phyloP scores from a whole-genome alignment of 2,113 vertebrate species.

The Callipepla squamata region DNA sequence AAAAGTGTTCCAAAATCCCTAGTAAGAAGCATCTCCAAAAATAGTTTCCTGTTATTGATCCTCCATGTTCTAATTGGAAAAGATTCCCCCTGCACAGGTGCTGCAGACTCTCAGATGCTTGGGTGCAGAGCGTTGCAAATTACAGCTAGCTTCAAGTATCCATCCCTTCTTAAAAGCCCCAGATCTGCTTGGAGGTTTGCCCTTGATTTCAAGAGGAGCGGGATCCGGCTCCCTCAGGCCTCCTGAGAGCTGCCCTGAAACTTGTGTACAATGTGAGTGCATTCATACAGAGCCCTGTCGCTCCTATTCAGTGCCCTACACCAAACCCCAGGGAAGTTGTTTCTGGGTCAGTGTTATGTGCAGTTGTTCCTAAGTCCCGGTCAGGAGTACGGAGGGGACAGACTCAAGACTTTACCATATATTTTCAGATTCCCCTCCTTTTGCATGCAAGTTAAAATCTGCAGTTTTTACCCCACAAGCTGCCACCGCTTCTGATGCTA shows the following conservation, averaged over 20 bases:
- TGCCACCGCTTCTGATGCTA: neutral
- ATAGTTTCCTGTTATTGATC: neutral
- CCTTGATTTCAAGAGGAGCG: neutral
- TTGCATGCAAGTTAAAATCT: neutral
- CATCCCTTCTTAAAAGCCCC: neutral
- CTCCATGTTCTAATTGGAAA: neutral
- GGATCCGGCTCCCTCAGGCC: neutral
- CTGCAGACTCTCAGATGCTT: neutral
- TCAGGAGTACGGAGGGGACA: neutral
- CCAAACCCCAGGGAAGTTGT: constrained; percentile 40
- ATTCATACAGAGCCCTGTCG: neutral
- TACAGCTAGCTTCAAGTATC: neutral
- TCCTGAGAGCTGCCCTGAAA: neutral
- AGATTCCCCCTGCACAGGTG: fast-evolving
- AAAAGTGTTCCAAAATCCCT: neutral
- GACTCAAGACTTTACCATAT: neutral
- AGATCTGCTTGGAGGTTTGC: neutral
- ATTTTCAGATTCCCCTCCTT: neutral
- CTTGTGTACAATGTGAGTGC: neutral
- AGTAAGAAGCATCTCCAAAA: neutral
- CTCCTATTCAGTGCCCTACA: constrained; percentile 6
- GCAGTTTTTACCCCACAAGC: neutral
- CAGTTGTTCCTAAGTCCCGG: neutral
- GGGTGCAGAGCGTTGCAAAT: fast-evolving
- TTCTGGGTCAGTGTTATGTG: constrained; percentile 42